phyloP scores from a whole-genome alignment of 2,797 vertebrate species.

The Syngnathus rostellatus region DNA sequence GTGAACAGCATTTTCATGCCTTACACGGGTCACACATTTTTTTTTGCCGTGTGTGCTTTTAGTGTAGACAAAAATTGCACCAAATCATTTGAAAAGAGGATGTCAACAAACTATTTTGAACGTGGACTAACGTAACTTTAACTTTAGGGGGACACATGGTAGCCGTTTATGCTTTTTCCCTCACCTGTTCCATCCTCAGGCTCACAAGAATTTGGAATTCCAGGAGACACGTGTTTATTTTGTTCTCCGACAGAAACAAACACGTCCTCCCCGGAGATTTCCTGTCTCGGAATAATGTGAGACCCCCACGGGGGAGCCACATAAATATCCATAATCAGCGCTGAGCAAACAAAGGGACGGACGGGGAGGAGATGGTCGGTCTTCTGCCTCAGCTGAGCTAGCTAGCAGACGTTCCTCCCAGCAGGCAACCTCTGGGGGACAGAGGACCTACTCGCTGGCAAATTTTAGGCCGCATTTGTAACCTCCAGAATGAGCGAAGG shows the following conservation, averaged over 20 bases:
- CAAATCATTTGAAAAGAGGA: too few relatives aligned
- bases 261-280: slow-evolving; percentile 5
- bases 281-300: slow-evolving; percentile 6
- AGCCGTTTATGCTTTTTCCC: too few relatives aligned
- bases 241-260: slow-evolving; percentile 3
- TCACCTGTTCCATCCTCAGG: not conserved
- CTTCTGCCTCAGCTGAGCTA: not conserved
- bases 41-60: too few relatives aligned
- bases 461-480: too few relatives aligned
- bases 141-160: too few relatives aligned
- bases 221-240: not conserved
- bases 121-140: too few relatives aligned
- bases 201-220: not conserved
- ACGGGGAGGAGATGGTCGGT: not conserved
- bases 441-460: too few relatives aligned
- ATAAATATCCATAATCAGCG: slow-evolving; percentile 7
- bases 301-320: slow-evolving; percentile 2
- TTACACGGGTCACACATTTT: not conserved
- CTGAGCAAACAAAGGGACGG: not conserved
- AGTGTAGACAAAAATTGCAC: too few relatives aligned
- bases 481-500: not conserved
- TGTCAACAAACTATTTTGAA: too few relatives aligned
- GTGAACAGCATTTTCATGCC: not conserved
- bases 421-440: not conserved
- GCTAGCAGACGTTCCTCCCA: not conserved